These are phyloP conservation scores for Calyptomena viridis DNA, from an alignment of 2,113 vertebrate genomes.

Conservation along the genomic window DNA sequence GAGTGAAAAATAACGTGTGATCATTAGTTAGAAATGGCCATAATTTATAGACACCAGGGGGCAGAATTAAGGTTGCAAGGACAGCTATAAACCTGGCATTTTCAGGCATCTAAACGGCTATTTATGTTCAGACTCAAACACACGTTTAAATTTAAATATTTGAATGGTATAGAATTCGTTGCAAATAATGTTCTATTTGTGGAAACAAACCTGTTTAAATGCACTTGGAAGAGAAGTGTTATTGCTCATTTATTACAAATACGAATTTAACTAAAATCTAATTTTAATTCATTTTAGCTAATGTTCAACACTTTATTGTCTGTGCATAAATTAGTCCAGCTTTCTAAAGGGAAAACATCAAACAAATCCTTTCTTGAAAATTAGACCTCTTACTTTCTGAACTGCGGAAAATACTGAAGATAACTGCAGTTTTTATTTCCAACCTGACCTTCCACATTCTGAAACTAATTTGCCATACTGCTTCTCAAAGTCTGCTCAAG, in stretches of 20 bases:
- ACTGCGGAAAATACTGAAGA: conserved; percentile 63
- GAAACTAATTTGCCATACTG: conserved; percentile 82
- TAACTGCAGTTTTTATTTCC: conserved; percentile 70
- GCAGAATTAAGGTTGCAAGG: conserved; percentile 34
- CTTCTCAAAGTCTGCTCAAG: conserved; percentile 77
- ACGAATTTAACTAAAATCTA: neutral
- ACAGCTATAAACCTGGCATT: conserved; percentile 7
- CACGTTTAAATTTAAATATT: neutral
- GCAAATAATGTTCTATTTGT: neutral
- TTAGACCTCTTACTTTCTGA: conserved; percentile 38
- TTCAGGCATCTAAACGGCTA: neutral
- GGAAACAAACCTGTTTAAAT: neutral
- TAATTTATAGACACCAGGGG: conserved; percentile 31
- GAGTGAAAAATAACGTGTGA: neutral
- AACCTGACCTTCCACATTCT: conserved; percentile 72
- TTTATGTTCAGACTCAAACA: neutral
- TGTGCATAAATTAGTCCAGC: neutral
- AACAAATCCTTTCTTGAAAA: conserved; percentile 12
- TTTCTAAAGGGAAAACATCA: neutral
- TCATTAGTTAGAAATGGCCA: neutral
- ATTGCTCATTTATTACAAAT: neutral
- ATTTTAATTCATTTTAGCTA: neutral
- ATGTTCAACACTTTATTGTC: neutral
- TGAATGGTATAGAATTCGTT: neutral
- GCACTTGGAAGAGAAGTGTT: neutral